Base-by-base conservation (phyloP, 2,113 vertebrate genomes). In the Apteryx owenii region DNA sequence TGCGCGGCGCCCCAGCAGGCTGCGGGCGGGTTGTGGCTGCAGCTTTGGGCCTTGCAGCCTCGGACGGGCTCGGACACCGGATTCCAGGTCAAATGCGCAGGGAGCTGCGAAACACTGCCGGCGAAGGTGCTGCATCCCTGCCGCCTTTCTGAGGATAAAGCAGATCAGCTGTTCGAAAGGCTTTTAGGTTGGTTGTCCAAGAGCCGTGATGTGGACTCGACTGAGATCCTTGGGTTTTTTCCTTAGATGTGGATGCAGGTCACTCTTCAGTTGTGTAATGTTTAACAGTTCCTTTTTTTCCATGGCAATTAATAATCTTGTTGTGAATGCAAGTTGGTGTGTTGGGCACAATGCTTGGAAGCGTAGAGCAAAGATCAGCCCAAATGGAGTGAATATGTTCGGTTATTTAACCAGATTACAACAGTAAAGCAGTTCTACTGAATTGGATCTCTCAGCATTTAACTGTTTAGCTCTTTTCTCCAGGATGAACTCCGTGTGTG, bases 191-290 rank as follows among this genome's bases (percentile, higher is more conserved):
- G 21, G 53, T 58, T 38, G 28, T 58, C 29, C 15, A 28, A 81
- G 54, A 22, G 9, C 42, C 1, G 1, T n/a, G 28, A 5, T 29
- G 51, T 8, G 15, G 18, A 53, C 61, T 48, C 7, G 19, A 16
- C 7, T 10, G 44, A 60, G 22, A 31, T 22, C n/a, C 16, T 44
- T 29, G 9, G 12, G 5, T 58, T 71, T 48, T 31, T 16, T 5
- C 5, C 7, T 61, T 38, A 53, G 11, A 17, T 51, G 44, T 44
- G 80, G 36, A 50, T 51, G 18, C 8, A 28, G 7, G 28, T 56
- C 5, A 2, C 10, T 53, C n/a, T 26, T 0, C 2, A 65, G 23
- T 36, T 7, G 2, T 33, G 53, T 53, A 17, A 21, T 5, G 25
- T 44, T 4, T 8, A 25, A 42, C 15, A 16, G 17, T 40, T 40